Evolutionary conservation across 1,140 invertebrate genomes (phyloP), one percentile per base, ranked within the genome.

Genomic region (Stegodyphus mimosarum): DNA sequence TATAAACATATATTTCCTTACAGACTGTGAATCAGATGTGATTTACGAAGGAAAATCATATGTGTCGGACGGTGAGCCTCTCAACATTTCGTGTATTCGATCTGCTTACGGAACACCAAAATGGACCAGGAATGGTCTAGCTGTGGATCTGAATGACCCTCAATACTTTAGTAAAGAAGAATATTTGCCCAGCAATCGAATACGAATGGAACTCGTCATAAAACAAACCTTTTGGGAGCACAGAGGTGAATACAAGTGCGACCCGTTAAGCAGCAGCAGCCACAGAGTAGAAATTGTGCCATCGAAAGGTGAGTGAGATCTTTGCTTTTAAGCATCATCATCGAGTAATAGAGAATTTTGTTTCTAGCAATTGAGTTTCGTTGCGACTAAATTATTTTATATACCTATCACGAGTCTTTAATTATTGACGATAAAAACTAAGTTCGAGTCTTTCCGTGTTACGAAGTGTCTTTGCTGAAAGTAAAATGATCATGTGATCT

Each of bases 181-280:
- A 52, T 69, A 63, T 1, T 11, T 79, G 6, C 64, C 52, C 0
- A 13, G 18, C 10, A 63, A 50, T 48, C 5, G 10, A 9, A 52
- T 76, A 1, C 18, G 11, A 5, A 75, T 87, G 72, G 55, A 52
- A n/a, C 66, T 87, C 13, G 50, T n/a, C 7, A 73, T 83, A 2
- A 10, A 76, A 11, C 7, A 9, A 7, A 66, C 86, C 6, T 7
- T n/a, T 0, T 73, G 72, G 72, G 33, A 70, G 5, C 86, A 87
- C 67, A 79, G 72, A 51, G 86, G 86, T 33, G 15, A 81, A 49
- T 87, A 87, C n/a, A 87, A 74, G 50, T 87, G 86, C n/a, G 70
- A 87, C 51, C n/a, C 71, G 13, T 17, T 75, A 13, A 75, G 73
- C 10, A n/a, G 7, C 7, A 33, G 48, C 33, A 51, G 63, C 9